Percentiles rank a stretch among this genome's conserved stretches.
phyloP scores from a whole-genome alignment of 2,888 invertebrate species.

The Archips xylosteana region DNA sequence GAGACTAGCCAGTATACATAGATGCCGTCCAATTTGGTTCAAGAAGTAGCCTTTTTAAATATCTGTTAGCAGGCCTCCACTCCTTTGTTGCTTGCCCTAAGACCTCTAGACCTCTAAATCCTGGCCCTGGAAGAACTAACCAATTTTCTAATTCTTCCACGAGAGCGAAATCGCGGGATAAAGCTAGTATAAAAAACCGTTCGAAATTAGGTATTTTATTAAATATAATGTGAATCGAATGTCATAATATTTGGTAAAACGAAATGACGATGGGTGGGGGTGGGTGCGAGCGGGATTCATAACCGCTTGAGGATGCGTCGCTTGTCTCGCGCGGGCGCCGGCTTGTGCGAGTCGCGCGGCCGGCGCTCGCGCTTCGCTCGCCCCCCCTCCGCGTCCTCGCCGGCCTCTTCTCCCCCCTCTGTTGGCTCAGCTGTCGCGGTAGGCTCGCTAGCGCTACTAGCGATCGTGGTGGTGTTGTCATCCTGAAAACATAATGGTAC shows the following conservation, averaged over 20 bases:
- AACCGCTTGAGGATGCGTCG: conserved; percentile 71
- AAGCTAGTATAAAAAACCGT: background rate
- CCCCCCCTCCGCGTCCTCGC: conserved; percentile 86
- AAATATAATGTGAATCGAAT: conserved; percentile 38
- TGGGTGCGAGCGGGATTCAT: conserved; percentile 51
- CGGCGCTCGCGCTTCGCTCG: conserved; percentile 92
- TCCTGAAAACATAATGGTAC: conserved; percentile 10
- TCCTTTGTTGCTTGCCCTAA: too few species aligned
- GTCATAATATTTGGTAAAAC: conserved; percentile 36
- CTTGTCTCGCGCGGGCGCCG: conserved; percentile 53
- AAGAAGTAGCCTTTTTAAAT: too few species aligned
- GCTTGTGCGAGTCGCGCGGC: conserved; percentile 73
- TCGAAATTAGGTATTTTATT: conserved; percentile 39
- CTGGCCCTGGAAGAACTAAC: too few species aligned
- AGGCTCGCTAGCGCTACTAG: conserved; percentile 66
- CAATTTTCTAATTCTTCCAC: too few species aligned
- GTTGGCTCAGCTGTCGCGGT: conserved; percentile 85
- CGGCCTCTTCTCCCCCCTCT: conserved; percentile 83
- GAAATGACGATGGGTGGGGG: background rate
- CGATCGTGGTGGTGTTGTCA: conserved; percentile 77
- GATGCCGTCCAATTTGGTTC: too few species aligned
- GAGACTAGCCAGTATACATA: too few species aligned
- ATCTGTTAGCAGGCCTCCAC: too few species aligned
- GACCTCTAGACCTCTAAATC: too few species aligned
- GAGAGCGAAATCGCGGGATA: too few species aligned